Evolutionary conservation across 2,113 vertebrate genomes (phyloP), one percentile per base, ranked within the genome.

Genomic region (Cochlearius cochlearius): DNA sequence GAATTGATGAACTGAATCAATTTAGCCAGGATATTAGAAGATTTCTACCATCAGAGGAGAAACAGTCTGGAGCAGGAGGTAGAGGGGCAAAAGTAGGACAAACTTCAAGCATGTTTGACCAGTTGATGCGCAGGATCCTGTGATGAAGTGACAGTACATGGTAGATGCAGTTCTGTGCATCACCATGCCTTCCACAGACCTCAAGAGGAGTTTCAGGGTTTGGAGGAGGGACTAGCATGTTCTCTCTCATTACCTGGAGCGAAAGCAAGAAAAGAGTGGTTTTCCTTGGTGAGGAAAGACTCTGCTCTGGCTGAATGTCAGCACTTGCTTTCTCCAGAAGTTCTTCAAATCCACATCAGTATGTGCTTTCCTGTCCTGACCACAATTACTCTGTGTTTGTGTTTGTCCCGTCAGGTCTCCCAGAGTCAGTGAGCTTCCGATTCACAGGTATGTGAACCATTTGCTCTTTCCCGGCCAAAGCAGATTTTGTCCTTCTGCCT

Each of bases 381-480:
- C 18, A 6, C 50, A 10, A 0, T 66, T 25, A 4, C 36, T 79
- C 20, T 80, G 67, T 83, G 63, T 75, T 73, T 83, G 7, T 74
- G 41, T 78, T 93, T 83, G 56, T 92, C 95, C 90, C 72, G 3
- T 39, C 97, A 99, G 99, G 99, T 97, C 98, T 99, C 36, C 99
- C 99, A 11, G 99, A 99, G 96, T 99, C 99, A 0, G 98, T 99
- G 97, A 99, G 91, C 96, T 97, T 99, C 98, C 98, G 98, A 98
- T 99, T 99, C 97, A 99, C 99, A 99, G 99, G 99, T 99, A 98
- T 62, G 88, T 52, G 63, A 87, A 62, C 76, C 68, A 1, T 68
- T 82, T 36, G 11, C 12, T 81, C 12, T 89, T 74, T 78, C 47
- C 63, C 56, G 34, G 27, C 45, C 27, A 56, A 36, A 85, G 69